Base-by-base conservation (phyloP, 2,113 vertebrate genomes). In the Alethe castanea region DNA sequence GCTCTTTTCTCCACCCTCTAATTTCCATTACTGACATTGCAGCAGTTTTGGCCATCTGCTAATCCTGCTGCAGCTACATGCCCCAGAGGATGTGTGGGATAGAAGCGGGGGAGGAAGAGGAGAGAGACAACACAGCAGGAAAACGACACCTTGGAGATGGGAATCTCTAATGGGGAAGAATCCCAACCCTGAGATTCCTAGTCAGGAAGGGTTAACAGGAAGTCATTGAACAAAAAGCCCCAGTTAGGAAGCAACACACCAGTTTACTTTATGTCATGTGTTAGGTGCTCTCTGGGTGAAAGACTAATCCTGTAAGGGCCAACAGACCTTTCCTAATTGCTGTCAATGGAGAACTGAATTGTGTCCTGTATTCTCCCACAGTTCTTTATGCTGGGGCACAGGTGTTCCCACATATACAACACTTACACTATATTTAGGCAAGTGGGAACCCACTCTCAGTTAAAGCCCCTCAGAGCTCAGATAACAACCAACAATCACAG, bases 321-420 rank as follows among this genome's bases (percentile, higher is more conserved):
- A 94, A 80, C 35, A 85, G 87, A 95, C 53, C 85, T 64, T 85
- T 90, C 90, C 65, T 89, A 89, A 87, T 59, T 92, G 73, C 69
- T 79, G 94, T 90, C 85, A 93, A 1, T 50, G 53, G 70, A 79
- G 77, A 89, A 53, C n/a, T 72, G 85, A 70, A 79, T 36, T 79
- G 81, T 69, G 65, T 31, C 59, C 74, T 87, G 70, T 72, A 1
- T 76, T 94, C 87, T 95, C 73, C 81, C 88, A 94, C 81, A 81
- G 87, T 38, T 76, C 66, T 70, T 47, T 89, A 23, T 33, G 40
- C 70, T 48, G 52, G 53, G 70, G 56, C 38, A 13, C 73, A 72
- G 78, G 44, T 74, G 53, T 88, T 90, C 78, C 84, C 85, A 95
- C 70, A 53, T 8, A 60, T 0, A 66, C 60, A 85, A 59, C 70